Evolutionary conservation across 2,113 vertebrate genomes (phyloP), one percentile per base, ranked within the genome.

Genomic region (Amblyornis subalaris): DNA sequence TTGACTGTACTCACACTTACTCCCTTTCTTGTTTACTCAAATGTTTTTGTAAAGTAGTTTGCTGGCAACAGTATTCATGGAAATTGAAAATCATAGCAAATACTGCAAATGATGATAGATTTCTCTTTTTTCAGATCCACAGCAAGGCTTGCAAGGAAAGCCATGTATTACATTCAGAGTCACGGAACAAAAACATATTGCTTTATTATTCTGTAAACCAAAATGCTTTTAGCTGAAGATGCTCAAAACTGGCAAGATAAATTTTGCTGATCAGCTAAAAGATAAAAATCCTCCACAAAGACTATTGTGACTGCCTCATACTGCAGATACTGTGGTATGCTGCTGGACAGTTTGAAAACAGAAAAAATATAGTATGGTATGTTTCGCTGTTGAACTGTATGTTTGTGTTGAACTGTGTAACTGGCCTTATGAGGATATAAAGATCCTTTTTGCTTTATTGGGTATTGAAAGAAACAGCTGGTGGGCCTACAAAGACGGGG

Each of bases 201-300:
- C 69, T 86, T 85, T 76, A 79, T 90, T 87, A 72, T 61, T 81
- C 70, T 72, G 38, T 87, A 89, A 89, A 61, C 48, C 53, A 89
- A 89, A 93, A 84, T 62, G 67, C 66, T 92, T 89, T 88, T 75
- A 89, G 64, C 16, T 72, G 87, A 82, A 85, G 67, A 62, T 83
- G 54, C 44, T 92, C 70, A 76, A 82, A 95, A 54, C 54, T 73
- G 57, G 14, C 17, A 76, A 78, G 61, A 70, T 36, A 13, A 22
- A 70, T 89, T 93, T 89, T 58, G 29, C 66, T 70, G 67, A 86
- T 77, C 22, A 51, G 10, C 72, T 80, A 29, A 69, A 35, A 67
- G 72, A 47, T 11, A 83, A 64, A 77, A 79, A 61, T 73, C 44
- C 24, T 65, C 42, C 48, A 55, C 12, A 55, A 58, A 64, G 33